Evolutionary conservation across 2,113 vertebrate species (phyloP).

Genomic region (Urocitellus parryii): DNA sequence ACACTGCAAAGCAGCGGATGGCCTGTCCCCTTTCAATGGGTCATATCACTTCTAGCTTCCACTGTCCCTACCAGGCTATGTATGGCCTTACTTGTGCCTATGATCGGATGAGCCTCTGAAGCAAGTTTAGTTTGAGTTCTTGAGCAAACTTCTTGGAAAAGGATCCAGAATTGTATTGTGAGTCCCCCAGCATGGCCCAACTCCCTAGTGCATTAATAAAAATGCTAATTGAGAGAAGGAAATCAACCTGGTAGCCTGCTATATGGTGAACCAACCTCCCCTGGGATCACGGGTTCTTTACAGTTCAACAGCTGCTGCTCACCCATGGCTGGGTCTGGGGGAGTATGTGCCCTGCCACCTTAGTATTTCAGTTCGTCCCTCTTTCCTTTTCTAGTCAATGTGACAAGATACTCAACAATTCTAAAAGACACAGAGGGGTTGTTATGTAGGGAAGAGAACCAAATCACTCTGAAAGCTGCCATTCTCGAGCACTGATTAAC

Average conservation of each 20-base stretch:
- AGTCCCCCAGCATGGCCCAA: neutral
- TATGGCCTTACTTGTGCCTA: neutral
- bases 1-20: neutral
- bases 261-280: neutral
- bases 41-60: neutral
- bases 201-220: neutral
- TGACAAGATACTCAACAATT: neutral
- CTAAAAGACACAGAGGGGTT: conserved; percentile 1
- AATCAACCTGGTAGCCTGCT: neutral
- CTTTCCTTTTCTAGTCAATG: neutral
- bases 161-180: neutral
- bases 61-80: neutral
- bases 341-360: neutral
- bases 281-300: neutral
- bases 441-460: conserved; percentile 38
- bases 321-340: neutral
- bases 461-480: conserved; percentile 53
- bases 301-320: neutral
- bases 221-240: neutral
- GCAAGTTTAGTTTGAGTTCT: neutral
- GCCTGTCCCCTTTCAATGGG: neutral
- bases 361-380: neutral
- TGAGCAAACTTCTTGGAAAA: neutral
- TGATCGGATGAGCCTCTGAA: neutral
- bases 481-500: conserved; percentile 47